Base-by-base conservation (phyloP, 2,888 invertebrate species). In the Schizaphis graminum region DNA sequence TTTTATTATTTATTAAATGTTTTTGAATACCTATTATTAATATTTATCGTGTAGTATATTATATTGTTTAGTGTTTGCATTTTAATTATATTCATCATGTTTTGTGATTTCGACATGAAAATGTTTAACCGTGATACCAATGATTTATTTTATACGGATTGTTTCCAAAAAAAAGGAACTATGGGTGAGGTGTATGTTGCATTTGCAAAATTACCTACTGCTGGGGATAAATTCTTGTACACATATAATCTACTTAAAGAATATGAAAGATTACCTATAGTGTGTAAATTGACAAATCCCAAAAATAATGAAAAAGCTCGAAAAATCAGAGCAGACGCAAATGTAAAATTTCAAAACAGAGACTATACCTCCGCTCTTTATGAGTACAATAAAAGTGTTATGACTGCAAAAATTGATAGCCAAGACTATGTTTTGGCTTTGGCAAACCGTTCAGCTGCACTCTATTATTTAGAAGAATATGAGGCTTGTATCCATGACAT, bases 401-500 rank as follows among this genome's bases (percentile, higher is more conserved):
- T 96, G 94, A 97, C 96, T 95, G 97, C 97, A 4, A 96, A 96
- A n/a, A 96, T 96, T 47, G 96, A 96, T 61, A 96, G 96, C 85
- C 96, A 96, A 24, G 97, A 97, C 95, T 97, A 97, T 95, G 96
- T 97, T 0, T 95, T 97, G 87, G 97, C 97, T 0, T 96, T 97
- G 92, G 97, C 97, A 0, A 97, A 98, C 95, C 96, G 98, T 95
- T 97, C 98, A 13, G 97, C 97, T 47, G 97, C 97, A 13, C 96
- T 97, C 88, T 96, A 97, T 95, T 96, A 97, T 95, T 95, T 97
- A 95, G 96, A 96, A 94, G 96, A 96, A 95, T 97, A 96, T 96
- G 95, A 97, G 96, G 97, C 97, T 96, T 97, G 97, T 95, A 95
- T 97, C 44, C 95, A 96, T 94, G 98, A 98, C 95, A 97, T 97